phyloP scores from a whole-genome alignment of 2,113 vertebrate species.

The Scartelaos histophorus region DNA sequence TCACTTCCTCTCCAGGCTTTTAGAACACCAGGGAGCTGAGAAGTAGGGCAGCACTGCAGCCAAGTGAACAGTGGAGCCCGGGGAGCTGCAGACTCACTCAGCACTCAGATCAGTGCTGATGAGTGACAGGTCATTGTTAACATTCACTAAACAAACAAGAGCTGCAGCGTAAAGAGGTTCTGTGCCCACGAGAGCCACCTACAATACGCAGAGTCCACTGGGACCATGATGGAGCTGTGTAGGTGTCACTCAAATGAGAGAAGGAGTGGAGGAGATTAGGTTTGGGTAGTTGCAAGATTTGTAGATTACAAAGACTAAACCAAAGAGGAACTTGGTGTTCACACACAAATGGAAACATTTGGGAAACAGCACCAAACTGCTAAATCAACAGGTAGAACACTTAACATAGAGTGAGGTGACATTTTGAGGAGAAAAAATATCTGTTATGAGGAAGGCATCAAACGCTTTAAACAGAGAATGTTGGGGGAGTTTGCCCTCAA shows the following conservation, averaged over 20 bases:
- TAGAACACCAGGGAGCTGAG: constrained; percentile 41
- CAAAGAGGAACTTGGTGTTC: neutral
- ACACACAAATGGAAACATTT: neutral
- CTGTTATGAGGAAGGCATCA: neutral
- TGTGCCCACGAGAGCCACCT: constrained; percentile 33
- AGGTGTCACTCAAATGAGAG: constrained; percentile 21
- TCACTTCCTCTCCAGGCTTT: constrained; percentile 30
- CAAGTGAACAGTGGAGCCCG: constrained; percentile 69
- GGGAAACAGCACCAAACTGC: neutral
- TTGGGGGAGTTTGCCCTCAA: neutral
- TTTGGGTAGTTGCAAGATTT: neutral
- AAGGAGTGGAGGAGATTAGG: constrained; percentile 5
- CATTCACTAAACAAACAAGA: constrained; percentile 58
- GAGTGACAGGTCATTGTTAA: constrained; percentile 69
- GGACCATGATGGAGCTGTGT: constrained; percentile 28
- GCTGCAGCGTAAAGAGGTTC: constrained; percentile 43
- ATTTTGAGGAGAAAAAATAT: neutral
- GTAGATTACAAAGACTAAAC: neutral
- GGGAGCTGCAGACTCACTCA: constrained; percentile 57
- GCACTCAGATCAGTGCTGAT: constrained; percentile 62
- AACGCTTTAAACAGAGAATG: neutral
- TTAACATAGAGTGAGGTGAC: neutral
- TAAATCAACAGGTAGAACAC: neutral
- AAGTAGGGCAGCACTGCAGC: constrained; percentile 58
- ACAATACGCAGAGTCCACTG: constrained; percentile 45